Conservation (phyloP, 2,888 invertebrate genomes). For the Aphidoletes aphidimyza region DNA sequence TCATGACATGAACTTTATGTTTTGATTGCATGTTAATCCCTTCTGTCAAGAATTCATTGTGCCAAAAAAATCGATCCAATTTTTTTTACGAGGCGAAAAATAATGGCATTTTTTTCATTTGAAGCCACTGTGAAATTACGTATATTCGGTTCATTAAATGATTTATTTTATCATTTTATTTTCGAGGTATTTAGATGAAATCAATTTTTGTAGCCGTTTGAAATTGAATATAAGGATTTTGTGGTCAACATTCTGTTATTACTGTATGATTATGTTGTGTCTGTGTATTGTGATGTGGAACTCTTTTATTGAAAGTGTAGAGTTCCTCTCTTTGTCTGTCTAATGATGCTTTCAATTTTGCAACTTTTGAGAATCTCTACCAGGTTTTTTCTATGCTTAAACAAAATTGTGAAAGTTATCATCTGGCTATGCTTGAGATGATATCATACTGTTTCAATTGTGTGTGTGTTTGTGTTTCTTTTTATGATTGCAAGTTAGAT, state of each 20-base stretch:
- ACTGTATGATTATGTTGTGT: constrained; percentile 28
- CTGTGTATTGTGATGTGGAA: too few species aligned
- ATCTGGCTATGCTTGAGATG: constrained; percentile 14
- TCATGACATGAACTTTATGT: not conserved
- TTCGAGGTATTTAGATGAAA: constrained; percentile 5
- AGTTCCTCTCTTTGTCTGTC: not conserved
- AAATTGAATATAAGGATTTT: not conserved
- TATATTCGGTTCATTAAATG: constrained; percentile 8
- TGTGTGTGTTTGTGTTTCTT: constrained; percentile 6
- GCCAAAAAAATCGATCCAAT: not conserved
- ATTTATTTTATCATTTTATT: not conserved
- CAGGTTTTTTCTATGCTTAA: not conserved
- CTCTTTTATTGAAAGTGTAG: too few species aligned
- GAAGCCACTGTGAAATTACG: constrained; percentile 45
- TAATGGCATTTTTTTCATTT: not conserved
- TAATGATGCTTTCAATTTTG: not conserved
- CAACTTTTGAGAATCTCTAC: not conserved
- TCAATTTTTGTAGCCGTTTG: not conserved
- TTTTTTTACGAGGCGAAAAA: not conserved
- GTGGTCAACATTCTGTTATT: constrained; percentile 40
- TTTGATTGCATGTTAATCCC: not conserved
- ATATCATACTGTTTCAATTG: constrained; percentile 11
- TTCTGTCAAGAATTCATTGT: not conserved
- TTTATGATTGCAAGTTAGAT: constrained; percentile 38
- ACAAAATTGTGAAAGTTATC: not conserved